Conservation (phyloP, 2,797 vertebrate species). For the Euthynnus affinis region DNA sequence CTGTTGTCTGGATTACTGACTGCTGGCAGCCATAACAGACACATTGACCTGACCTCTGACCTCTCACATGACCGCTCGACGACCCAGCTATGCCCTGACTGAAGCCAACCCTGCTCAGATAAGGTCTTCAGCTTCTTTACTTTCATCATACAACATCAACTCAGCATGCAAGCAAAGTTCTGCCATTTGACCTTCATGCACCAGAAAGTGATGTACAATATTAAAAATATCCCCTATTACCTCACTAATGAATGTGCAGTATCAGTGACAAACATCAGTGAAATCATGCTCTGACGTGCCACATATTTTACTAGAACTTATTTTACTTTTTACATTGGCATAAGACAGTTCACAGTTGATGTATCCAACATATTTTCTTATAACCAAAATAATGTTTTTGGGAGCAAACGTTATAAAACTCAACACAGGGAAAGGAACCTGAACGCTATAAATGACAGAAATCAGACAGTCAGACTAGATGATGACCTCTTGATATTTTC, state of each 20-base stretch:
- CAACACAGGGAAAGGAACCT: too few relatives aligned
- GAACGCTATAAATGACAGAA: too few relatives aligned
- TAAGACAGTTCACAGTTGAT: neutral
- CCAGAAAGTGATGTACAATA: neutral
- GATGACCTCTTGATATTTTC: too few relatives aligned
- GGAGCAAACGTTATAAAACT: neutral
- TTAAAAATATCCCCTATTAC: neutral
- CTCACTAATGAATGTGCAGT: too few relatives aligned
- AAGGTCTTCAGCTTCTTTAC: neutral
- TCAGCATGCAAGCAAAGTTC: neutral
- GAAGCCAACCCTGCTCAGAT: conserved; percentile 2
- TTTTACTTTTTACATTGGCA: too few relatives aligned
- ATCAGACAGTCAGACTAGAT: too few relatives aligned
- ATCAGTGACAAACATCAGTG: too few relatives aligned
- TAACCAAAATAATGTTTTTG: neutral
- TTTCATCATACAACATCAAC: conserved; percentile 14
- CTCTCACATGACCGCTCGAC: conserved; percentile 33
- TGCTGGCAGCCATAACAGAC: conserved; percentile 42
- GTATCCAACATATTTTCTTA: neutral
- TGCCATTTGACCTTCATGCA: neutral
- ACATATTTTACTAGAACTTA: too few relatives aligned
- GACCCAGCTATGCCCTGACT: conserved; percentile 15
- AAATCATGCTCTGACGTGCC: too few relatives aligned
- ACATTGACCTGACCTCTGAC: conserved; percentile 49
- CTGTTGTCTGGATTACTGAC: conserved; percentile 65